A percentile compares a stretch with the other conserved stretches of the same genome.
These are phyloP conservation scores for Apostichopus californicus DNA, from an alignment of 35 echinoderm and acorn worm species.

Conservation along the genomic window DNA sequence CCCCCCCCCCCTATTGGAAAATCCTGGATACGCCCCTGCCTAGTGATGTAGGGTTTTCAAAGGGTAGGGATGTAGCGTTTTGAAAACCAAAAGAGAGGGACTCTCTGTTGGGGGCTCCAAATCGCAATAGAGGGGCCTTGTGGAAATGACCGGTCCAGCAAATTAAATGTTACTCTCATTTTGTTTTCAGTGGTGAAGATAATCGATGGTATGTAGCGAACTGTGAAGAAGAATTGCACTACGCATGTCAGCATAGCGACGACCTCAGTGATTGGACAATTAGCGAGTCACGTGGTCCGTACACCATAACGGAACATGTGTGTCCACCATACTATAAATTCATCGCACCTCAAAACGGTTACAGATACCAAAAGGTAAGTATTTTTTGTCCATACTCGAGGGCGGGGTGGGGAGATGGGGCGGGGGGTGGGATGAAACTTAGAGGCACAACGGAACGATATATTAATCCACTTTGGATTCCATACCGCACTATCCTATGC, in stretches of 20 bases:
- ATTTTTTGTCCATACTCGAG: not conserved
- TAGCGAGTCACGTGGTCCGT: constrained; percentile 64
- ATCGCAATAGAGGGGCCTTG: no score
- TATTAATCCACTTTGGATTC: no score
- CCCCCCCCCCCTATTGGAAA: no score
- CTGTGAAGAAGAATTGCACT: constrained; percentile 52
- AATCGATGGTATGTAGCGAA: constrained; percentile 75
- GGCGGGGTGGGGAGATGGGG: not conserved
- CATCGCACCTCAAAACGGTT: constrained; percentile 83
- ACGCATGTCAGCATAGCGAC: constrained; percentile 72
- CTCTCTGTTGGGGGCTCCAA: no score
- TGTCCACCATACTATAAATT: constrained; percentile 78
- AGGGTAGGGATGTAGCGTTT: no score
- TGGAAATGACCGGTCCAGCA: no score
- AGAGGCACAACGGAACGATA: no score
- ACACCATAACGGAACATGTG: constrained; percentile 21
- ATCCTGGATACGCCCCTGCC: no score
- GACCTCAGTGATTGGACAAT: constrained; percentile 75
- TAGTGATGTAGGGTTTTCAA: no score
- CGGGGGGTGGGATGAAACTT: not conserved
- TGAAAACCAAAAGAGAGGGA: no score
- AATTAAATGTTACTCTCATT: no score
- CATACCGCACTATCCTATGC: no score
- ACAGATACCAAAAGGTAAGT: constrained; percentile 81
- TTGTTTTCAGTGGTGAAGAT: constrained; percentile 36